Percentiles rank a stretch among this genome's conserved stretches.
These are phyloP conservation scores for Crypturellus tataupa DNA, from an alignment of 2,797 vertebrate species.

Conservation along the genomic window DNA sequence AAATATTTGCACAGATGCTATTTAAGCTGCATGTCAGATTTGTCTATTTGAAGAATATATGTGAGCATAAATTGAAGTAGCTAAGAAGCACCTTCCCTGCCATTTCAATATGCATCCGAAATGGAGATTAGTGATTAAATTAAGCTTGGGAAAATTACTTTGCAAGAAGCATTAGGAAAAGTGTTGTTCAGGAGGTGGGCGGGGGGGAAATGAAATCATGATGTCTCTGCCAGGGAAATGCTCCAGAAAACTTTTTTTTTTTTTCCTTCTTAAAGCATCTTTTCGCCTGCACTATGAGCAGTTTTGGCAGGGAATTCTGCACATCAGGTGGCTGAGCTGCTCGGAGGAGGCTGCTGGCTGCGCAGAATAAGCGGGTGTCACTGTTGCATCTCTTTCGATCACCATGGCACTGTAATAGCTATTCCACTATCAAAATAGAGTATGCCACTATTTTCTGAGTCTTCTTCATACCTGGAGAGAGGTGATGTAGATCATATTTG, in stretches of 20 bases:
- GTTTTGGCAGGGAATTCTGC: background rate
- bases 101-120: conserved; percentile 16
- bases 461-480: background rate
- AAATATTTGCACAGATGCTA: conserved; percentile 28
- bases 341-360: background rate
- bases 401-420: background rate
- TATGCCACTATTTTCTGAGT: background rate
- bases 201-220: background rate
- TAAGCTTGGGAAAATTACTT: conserved; percentile 4
- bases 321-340: background rate
- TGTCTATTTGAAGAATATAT: conserved; percentile 2
- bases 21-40: conserved; percentile 16
- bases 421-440: background rate
- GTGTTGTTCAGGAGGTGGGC: background rate
- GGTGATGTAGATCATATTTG: background rate
- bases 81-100: background rate
- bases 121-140: conserved; percentile 30
- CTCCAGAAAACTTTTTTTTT: background rate
- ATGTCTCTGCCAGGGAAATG: background rate
- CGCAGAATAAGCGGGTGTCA: background rate
- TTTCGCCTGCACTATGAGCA: background rate
- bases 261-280: background rate
- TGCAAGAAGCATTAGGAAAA: background rate
- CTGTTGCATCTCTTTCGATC: background rate
- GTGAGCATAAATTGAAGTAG: conserved; percentile 9